Percentiles rank a stretch among this genome's conserved stretches.
phyloP scores from a whole-genome alignment of 2,888 invertebrate genomes.

The Rutpela maculata region DNA sequence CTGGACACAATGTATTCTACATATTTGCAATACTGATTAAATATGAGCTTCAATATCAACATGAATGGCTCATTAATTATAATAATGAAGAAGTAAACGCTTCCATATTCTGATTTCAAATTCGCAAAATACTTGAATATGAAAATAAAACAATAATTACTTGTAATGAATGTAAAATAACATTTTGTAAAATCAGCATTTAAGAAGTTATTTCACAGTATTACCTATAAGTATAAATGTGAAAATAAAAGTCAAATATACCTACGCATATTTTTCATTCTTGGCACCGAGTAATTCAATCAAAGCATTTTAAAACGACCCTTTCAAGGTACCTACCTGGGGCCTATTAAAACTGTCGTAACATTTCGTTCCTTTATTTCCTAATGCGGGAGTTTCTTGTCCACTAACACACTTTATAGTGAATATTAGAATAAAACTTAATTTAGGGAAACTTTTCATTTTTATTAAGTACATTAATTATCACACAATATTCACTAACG shows the following conservation, averaged over 20 bases:
- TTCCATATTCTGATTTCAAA: too few species aligned
- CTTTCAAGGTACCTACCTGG: slow-evolving; percentile 71
- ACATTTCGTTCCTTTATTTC: slow-evolving; percentile 72
- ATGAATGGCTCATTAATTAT: too few species aligned
- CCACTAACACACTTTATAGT: slow-evolving; percentile 36
- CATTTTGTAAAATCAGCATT: background rate
- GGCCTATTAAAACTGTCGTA: slow-evolving; percentile 77
- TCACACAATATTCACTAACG: slow-evolving; percentile 29
- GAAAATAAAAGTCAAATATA: too few species aligned
- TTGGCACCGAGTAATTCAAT: background rate
- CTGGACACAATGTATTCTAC: too few species aligned
- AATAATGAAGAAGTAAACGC: too few species aligned
- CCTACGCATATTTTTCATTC: too few species aligned
- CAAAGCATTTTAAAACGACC: background rate
- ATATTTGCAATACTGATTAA: too few species aligned
- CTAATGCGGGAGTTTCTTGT: slow-evolving; percentile 69
- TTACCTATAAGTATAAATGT: too few species aligned
- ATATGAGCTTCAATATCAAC: too few species aligned
- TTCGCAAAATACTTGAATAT: background rate
- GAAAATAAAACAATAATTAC: too few species aligned
- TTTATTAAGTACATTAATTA: slow-evolving; percentile 20
- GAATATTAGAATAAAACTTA: slow-evolving; percentile 25
- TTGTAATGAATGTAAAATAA: background rate
- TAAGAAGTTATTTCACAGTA: too few species aligned
- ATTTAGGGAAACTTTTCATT: slow-evolving; percentile 21